phyloP scores from a whole-genome alignment of 2,888 invertebrate species.

The Cephus rjabovi region DNA sequence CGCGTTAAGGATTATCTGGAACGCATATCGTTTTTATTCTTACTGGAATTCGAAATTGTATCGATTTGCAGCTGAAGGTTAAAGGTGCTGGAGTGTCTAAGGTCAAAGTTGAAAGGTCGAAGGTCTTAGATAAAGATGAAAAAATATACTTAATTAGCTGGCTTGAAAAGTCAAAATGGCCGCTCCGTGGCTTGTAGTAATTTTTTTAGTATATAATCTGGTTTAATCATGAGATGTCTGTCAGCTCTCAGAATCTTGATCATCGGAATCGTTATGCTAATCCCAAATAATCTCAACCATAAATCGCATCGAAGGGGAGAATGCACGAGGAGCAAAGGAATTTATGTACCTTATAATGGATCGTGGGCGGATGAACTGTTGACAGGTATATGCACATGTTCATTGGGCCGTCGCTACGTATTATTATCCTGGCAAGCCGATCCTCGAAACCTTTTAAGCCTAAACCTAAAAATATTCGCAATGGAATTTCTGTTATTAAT shows the following conservation, averaged over 20 bases:
- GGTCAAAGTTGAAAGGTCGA: neutral
- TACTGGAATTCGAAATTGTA: neutral
- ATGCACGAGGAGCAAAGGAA: neutral
- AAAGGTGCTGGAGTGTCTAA: neutral
- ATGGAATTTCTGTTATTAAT: neutral
- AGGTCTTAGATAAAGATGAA: neutral
- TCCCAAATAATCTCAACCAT: neutral
- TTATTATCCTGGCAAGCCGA: constrained; percentile 20
- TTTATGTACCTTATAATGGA: constrained; percentile 1
- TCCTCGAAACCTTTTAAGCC: neutral
- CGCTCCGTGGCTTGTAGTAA: neutral
- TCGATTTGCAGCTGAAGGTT: neutral
- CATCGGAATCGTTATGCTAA: neutral
- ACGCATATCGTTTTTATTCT: neutral
- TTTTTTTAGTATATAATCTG: neutral
- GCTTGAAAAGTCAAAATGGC: neutral
- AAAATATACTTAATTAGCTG: neutral
- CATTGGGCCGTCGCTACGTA: constrained; percentile 30
- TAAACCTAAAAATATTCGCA: neutral
- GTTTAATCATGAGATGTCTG: neutral
- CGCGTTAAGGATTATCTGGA: neutral
- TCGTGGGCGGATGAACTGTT: constrained; percentile 44
- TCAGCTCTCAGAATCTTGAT: neutral
- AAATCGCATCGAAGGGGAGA: neutral
- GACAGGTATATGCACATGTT: constrained; percentile 37